Conservation (phyloP, 1,140 invertebrate genomes). For the Triops cancriformis region DNA sequence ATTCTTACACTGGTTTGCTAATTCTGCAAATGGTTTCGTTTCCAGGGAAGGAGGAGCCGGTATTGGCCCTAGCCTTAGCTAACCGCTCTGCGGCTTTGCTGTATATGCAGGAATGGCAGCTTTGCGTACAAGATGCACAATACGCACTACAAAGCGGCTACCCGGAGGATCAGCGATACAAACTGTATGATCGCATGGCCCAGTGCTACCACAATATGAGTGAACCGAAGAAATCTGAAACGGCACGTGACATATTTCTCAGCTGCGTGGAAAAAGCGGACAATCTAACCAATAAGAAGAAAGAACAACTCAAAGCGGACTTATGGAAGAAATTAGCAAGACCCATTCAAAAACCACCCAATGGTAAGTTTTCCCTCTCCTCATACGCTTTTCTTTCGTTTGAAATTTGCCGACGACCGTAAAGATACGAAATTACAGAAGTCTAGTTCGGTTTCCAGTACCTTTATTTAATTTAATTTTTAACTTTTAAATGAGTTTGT, state of each 20-base stretch:
- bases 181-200: slow-evolving; percentile 63
- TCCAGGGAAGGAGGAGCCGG: slow-evolving; percentile 33
- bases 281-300: neutral
- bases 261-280: slow-evolving; percentile 53
- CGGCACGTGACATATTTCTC: slow-evolving; percentile 54
- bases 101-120: slow-evolving; percentile 60
- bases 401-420: no score
- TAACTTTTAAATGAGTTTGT: no score
- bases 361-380: neutral
- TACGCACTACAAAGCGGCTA: slow-evolving; percentile 58
- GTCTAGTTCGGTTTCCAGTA: no score
- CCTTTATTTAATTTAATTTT: no score
- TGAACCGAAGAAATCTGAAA: slow-evolving; percentile 55
- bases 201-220: slow-evolving; percentile 65
- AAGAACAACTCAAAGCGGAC: neutral
- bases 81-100: slow-evolving; percentile 81
- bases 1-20: neutral
- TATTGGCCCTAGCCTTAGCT: slow-evolving; percentile 64
- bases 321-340: neutral
- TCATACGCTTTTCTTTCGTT: no score
- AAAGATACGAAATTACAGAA: no score
- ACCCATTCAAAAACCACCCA: neutral
- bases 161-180: slow-evolving; percentile 62
- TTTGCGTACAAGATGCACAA: slow-evolving; percentile 58
- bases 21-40: neutral